Evolutionary conservation across 2,888 invertebrate species (phyloP).

Genomic region (Drosophila tanythrix): DNA sequence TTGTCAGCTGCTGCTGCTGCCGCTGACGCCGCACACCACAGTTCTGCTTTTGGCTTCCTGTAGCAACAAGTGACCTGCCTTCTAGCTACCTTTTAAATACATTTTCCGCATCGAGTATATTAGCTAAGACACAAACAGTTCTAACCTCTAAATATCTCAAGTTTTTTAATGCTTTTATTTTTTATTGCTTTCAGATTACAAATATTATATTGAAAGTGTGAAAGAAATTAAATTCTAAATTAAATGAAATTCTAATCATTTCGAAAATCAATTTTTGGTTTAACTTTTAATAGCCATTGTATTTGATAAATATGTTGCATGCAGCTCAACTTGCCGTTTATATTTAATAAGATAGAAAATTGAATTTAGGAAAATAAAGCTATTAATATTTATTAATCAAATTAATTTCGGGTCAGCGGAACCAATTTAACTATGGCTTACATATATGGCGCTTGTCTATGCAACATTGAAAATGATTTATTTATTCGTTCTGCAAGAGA

Average conservation of each 20-base stretch:
- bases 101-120: constrained; percentile 23
- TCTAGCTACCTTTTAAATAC: constrained; percentile 65
- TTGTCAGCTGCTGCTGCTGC: constrained; percentile 44
- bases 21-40: constrained; percentile 24
- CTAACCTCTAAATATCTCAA: too few species aligned
- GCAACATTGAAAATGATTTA: background rate
- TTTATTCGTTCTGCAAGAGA: background rate
- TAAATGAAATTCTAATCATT: background rate
- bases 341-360: background rate
- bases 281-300: background rate
- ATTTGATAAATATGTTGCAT: background rate
- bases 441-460: background rate
- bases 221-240: background rate
- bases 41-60: constrained; percentile 47
- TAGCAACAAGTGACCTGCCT: constrained; percentile 72
- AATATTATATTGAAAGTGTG: background rate
- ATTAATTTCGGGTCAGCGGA: background rate
- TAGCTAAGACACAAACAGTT: background rate
- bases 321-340: background rate
- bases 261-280: background rate
- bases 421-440: background rate
- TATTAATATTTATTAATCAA: background rate
- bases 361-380: background rate
- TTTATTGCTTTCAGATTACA: background rate
- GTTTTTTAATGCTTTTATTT: too few species aligned